Conservation (phyloP, 2,888 invertebrate species). For the Apomyelois bistriatella region DNA sequence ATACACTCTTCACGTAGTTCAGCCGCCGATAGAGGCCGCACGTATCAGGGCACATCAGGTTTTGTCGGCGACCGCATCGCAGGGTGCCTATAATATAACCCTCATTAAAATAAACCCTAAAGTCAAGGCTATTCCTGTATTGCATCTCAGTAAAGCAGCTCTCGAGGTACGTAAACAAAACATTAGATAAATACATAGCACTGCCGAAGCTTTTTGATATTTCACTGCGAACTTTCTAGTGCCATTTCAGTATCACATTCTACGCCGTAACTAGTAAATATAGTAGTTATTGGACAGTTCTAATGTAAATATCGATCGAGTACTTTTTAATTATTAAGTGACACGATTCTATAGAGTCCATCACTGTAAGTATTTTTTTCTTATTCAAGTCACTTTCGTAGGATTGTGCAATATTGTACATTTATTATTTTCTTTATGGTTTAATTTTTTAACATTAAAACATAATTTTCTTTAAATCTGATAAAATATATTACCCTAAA, state of each 20-base stretch:
- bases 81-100: constrained; percentile 39
- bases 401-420: neutral
- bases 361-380: neutral
- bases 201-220: constrained; percentile 45
- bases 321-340: constrained; percentile 23
- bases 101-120: constrained; percentile 4
- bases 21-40: constrained; percentile 66
- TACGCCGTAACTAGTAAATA: constrained; percentile 36
- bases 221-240: constrained; percentile 51
- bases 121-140: constrained; percentile 6
- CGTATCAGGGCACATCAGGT: constrained; percentile 66
- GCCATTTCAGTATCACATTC: constrained; percentile 43
- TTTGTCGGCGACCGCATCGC: constrained; percentile 63
- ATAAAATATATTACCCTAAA: too few relatives aligned
- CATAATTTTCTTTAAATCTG: too few relatives aligned
- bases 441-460: too few relatives aligned
- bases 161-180: constrained; percentile 39
- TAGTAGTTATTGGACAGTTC: constrained; percentile 36
- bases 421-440: too few relatives aligned
- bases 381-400: constrained; percentile 3
- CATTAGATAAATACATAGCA: constrained; percentile 33
- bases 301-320: constrained; percentile 51
- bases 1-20: constrained; percentile 47
- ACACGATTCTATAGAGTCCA: constrained; percentile 27
- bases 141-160: constrained; percentile 10